Evolutionary conservation across 2,888 invertebrate genomes (phyloP).

Genomic region (Cosmia pyralina): DNA sequence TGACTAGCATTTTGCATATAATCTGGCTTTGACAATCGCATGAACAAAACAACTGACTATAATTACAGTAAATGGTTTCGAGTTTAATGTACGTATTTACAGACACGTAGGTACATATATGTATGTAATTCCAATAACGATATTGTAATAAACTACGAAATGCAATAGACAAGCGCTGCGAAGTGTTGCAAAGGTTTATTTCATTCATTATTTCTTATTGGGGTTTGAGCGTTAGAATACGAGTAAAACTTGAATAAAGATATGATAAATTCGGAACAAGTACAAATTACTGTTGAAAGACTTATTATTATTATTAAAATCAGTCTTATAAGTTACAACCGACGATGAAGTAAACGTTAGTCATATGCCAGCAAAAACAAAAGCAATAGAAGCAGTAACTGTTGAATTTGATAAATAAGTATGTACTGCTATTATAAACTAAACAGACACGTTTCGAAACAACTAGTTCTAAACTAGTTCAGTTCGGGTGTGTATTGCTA

Average conservation of each 20-base stretch:
- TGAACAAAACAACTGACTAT: conserved; percentile 16
- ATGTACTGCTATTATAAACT: conserved; percentile 60
- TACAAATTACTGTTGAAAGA: conserved; percentile 12
- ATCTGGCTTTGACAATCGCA: conserved; percentile 50
- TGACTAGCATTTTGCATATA: conserved; percentile 40
- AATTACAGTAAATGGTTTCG: conserved; percentile 25
- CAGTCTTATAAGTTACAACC: background rate
- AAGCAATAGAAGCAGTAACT: conserved; percentile 15
- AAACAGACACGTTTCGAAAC: conserved; percentile 69
- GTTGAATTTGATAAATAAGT: conserved; percentile 43
- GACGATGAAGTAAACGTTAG: conserved; percentile 19
- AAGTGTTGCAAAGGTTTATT: conserved; percentile 45
- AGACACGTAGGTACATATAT: background rate
- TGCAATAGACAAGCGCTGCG: conserved; percentile 55
- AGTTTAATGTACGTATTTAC: conserved; percentile 5
- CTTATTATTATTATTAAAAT: conserved; percentile 6
- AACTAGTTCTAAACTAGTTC: conserved; percentile 77
- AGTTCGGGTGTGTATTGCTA: conserved; percentile 77
- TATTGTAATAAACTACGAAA: conserved; percentile 47
- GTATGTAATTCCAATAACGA: conserved; percentile 16
- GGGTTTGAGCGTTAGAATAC: conserved; percentile 34
- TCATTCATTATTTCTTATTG: conserved; percentile 35
- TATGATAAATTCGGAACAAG: conserved; percentile 5
- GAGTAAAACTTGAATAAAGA: conserved; percentile 35
- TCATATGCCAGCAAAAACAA: conserved; percentile 31